Percentiles rank a stretch among this genome's conserved stretches.
These are phyloP conservation scores for Dioctria rufipes DNA, from an alignment of 2,888 invertebrate species.

Conservation along the genomic window DNA sequence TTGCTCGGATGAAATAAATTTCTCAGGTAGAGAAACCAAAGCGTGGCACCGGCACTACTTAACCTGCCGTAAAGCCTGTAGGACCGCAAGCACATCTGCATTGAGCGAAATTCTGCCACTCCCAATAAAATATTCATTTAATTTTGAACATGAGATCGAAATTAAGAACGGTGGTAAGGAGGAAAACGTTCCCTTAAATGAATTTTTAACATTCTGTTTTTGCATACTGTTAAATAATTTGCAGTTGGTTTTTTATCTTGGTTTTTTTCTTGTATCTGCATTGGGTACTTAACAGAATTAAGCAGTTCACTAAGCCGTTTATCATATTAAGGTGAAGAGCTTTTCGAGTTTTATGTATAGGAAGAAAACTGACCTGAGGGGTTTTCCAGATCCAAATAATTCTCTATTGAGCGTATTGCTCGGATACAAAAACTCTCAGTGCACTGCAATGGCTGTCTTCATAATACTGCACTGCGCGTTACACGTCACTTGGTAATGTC, in stretches of 20 bases:
- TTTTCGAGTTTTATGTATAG: conserved; percentile 30
- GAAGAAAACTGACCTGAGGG: conserved; percentile 46
- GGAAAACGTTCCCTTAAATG: neutral
- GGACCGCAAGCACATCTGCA: conserved; percentile 21
- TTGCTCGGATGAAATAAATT: conserved; percentile 25
- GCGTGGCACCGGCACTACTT: neutral
- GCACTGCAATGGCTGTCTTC: conserved; percentile 56
- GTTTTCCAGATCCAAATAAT: conserved; percentile 18
- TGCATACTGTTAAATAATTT: conserved; percentile 45
- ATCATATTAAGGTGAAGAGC: conserved; percentile 15
- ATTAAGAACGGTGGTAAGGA: conserved; percentile 4
- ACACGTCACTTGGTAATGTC: conserved; percentile 44
- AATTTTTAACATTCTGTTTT: conserved; percentile 45
- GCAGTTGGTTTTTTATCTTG: neutral
- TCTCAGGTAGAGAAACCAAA: neutral
- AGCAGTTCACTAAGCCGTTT: no score
- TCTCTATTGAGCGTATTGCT: neutral
- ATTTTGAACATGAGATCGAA: conserved; percentile 36
- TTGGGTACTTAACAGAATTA: no score
- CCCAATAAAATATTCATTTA: conserved; percentile 39
- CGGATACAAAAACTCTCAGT: conserved; percentile 26
- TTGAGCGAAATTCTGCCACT: neutral
- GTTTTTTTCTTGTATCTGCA: neutral
- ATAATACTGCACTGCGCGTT: conserved; percentile 58
- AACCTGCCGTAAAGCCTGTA: conserved; percentile 3